These are phyloP conservation scores for Rhea americana DNA, from an alignment of 2,113 vertebrate species.

Conservation along the genomic window DNA sequence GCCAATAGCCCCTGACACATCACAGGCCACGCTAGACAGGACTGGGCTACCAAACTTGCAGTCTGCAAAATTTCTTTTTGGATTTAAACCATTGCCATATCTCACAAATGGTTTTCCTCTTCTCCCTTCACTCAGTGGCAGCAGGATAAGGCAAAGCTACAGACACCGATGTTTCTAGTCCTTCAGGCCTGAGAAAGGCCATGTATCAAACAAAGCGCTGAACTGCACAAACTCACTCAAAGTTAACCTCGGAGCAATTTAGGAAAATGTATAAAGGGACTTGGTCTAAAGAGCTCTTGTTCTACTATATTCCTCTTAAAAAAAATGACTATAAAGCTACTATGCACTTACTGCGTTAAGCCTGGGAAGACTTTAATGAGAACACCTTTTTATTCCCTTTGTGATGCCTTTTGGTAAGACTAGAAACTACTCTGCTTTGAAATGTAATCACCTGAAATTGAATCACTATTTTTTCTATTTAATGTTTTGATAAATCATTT, in stretches of 20 bases:
- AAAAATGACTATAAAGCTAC: rapidly evolving
- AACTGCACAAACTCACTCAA: neutral
- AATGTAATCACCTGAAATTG: neutral
- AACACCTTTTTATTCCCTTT: neutral
- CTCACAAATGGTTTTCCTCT: neutral
- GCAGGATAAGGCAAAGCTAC: neutral
- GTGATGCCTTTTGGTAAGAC: neutral
- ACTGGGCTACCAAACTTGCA: no score
- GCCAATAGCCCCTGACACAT: neutral
- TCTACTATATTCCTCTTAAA: neutral
- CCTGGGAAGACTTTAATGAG: neutral
- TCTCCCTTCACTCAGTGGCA: neutral
- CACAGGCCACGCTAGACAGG: no score
- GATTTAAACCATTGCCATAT: neutral
- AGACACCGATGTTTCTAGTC: neutral
- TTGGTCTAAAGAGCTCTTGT: neutral
- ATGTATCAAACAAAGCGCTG: neutral
- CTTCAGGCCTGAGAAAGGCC: neutral
- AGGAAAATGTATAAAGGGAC: no score
- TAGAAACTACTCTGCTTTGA: neutral
- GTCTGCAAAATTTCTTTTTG: no score
- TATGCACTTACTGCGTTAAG: rapidly evolving
- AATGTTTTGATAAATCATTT: neutral
- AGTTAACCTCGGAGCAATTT: neutral
- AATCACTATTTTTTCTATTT: neutral